phyloP scores from a whole-genome alignment of 1,140 invertebrate species.

The Adelges cooleyi region DNA sequence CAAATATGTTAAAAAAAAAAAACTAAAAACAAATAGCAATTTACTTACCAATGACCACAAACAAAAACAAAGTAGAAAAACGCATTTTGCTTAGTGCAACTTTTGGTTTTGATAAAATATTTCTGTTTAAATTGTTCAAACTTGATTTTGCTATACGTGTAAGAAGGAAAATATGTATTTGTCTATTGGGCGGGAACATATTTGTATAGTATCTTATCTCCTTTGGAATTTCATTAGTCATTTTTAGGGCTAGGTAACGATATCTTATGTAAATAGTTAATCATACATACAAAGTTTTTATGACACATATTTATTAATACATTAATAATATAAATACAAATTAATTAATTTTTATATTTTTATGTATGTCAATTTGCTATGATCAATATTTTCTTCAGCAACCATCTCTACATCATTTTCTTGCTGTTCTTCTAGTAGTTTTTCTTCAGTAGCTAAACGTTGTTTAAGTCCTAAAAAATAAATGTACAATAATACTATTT shows the following conservation, averaged over 20 bases:
- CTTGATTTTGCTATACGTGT: background rate
- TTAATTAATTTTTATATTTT: constrained; percentile 3
- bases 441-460: constrained; percentile 22
- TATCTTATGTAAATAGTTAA: constrained; percentile 24
- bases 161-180: background rate
- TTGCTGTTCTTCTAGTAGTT: constrained; percentile 16
- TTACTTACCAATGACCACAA: background rate
- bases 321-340: too few relatives aligned
- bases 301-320: background rate
- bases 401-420: constrained; percentile 14
- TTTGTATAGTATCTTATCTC: constrained; percentile 17
- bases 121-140: background rate
- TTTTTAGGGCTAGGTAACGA: constrained; percentile 5
- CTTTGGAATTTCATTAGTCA: background rate
- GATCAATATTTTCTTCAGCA: constrained; percentile 16
- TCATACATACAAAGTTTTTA: background rate
- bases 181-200: background rate
- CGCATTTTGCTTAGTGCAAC: background rate
- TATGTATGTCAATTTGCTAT: constrained; percentile 20
- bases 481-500: too few relatives aligned
- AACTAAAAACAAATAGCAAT: too few relatives aligned
- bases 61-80: constrained; percentile 3
- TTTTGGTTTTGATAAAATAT: background rate
- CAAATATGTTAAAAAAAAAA: too few relatives aligned
- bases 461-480: constrained; percentile 24